Base-by-base conservation (phyloP, 2,113 vertebrate species). In the Gnathonemus echidnorhynchus region DNA sequence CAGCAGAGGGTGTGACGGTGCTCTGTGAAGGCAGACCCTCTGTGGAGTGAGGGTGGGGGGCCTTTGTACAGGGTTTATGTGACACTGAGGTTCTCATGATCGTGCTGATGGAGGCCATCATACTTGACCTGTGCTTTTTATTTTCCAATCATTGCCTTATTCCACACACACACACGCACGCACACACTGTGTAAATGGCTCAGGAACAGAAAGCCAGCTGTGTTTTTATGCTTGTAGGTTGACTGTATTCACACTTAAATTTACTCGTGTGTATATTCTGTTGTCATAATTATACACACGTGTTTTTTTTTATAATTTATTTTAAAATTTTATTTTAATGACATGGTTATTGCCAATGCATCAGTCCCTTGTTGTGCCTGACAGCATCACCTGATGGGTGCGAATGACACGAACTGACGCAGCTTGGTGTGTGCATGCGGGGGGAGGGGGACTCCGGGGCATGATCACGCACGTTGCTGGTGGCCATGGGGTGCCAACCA, bases 171-270 rank as follows among this genome's bases (percentile, higher is more conserved):
- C n/a, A 24, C 21, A n/a, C 8, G 6, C 50, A 56, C 53, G 24
- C 53, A 7, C 31, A 49, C 42, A 24, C 88, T 88, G 19, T 56
- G 48, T 83, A 80, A 80, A 80, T 42, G 74, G 83, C 89, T 90
- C 89, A 90, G 89, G 89, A 90, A 90, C 24, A 21, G 15, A n/a
- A 85, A 9, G 1, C 21, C 49, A 77, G 46, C 49, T 89, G 21
- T 62, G 39, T 45, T 58, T 89, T 91, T 91, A 92, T 90, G 85
- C 13, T 70, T 92, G 88, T 88, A 89, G 80, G 91, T 92, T 90
- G 90, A 93, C 92, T 92, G 91, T 92, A 91, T 92, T 89, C 89
- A 52, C 46, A 87, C 50, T 53, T 85, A 46, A 87, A 66, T 87
- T 4, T 80, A 80, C 74, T 42, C 5, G 70, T 80, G 31, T 80